Base-by-base conservation (phyloP, 2,113 vertebrate species). In the Sebastes fasciatus region DNA sequence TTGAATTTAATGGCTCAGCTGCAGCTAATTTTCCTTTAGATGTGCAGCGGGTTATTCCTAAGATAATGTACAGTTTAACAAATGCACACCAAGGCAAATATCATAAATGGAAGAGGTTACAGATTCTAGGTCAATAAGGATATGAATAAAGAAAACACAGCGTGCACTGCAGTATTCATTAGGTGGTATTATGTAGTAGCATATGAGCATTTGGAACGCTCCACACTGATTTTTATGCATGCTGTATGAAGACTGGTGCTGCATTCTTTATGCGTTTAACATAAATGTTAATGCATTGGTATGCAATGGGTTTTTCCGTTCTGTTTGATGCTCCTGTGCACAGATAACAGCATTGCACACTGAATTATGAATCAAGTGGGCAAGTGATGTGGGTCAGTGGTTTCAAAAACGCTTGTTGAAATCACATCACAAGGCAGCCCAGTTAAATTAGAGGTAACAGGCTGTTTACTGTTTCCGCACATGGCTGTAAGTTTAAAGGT, bases 331-430 rank as follows among this genome's bases (percentile, higher is more conserved):
- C 43, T 78, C 58, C 82, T 61, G 72, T 79, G 58, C 52, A 74
- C 77, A 83, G 64, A 87, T 89, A 91, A 76, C 79, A 71, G 70
- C 69, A 67, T n/a, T 46, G 84, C 49, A 57, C 26, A 40, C 57
- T 83, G 75, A 90, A 87, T 92, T 80, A 89, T 90, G 64, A 80
- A 86, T 90, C 72, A 80, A 83, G 62, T 49, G 71, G 57, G 66
- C 75, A 77, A 79, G 58, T 74, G 88, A 88, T 86, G 67, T 86
- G 86, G 80, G 85, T 90, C 79, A 90, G 58, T 73, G 75, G 68
- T 82, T 90, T 74, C 1, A 73, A 68, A 86, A 80, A 73, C 1
- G 17, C 79, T 88, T 79, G 64, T 80, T 67, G 71, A 64, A 89
- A 85, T 87, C 57, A 79, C 55, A 74, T 74, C 78, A 73, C 65